Percentiles rank a stretch among this genome's conserved stretches.
Conservation (phyloP, 2,113 vertebrate genomes). For the Mobula hypostoma region DNA sequence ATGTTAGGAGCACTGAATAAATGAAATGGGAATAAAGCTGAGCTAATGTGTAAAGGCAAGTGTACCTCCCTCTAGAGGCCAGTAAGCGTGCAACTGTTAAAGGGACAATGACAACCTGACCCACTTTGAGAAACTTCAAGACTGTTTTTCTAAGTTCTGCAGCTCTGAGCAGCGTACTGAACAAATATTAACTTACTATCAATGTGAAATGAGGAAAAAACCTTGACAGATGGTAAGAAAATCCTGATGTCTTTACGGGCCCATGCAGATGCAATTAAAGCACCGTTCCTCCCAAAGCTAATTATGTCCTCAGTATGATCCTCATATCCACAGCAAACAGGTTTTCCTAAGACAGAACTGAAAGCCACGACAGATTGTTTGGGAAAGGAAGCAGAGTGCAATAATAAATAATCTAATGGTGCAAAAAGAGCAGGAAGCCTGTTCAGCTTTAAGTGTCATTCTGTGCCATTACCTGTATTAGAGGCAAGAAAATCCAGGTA, state of each 20-base stretch:
- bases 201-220: background rate
- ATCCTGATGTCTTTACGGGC: constrained; percentile 24
- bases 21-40: background rate
- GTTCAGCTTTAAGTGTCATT: background rate
- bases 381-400: background rate
- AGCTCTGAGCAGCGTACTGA: background rate
- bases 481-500: background rate
- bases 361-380: constrained; percentile 31
- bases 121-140: background rate
- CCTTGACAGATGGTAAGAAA: constrained; percentile 7
- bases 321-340: background rate
- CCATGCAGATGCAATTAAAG: constrained; percentile 1
- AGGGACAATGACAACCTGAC: background rate
- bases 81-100: background rate
- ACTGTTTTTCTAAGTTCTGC: background rate
- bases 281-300: background rate
- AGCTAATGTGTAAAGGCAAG: background rate
- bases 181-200: constrained; percentile 11
- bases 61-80: background rate
- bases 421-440: background rate
- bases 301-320: constrained; percentile 36
- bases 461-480: background rate
- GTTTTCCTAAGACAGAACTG: background rate
- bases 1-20: background rate
- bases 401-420: background rate